Conservation (phyloP, 2,113 vertebrate species). For the Ameiurus melas region DNA sequence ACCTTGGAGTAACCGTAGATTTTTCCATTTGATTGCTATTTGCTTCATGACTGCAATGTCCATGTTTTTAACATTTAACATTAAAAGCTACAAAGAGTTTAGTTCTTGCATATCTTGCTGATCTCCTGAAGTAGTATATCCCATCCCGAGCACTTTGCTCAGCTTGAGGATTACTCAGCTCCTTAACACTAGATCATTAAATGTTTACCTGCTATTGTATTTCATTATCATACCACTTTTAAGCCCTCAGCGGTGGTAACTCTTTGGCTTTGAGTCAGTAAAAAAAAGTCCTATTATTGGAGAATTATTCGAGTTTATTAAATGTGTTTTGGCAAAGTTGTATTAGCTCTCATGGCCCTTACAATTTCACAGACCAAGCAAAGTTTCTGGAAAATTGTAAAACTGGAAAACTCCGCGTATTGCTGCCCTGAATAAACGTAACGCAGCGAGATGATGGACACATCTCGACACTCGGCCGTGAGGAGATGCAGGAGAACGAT, state of each 20-base stretch:
- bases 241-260: neutral
- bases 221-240: neutral
- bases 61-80: neutral
- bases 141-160: neutral
- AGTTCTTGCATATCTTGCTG: neutral
- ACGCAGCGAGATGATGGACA: neutral
- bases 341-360: neutral
- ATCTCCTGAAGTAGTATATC: neutral
- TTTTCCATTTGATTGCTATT: neutral
- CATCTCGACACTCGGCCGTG: conserved; percentile 2
- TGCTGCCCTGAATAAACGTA: neutral
- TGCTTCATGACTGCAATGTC: neutral
- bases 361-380: neutral
- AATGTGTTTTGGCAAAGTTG: neutral
- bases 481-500: conserved; percentile 63
- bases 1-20: neutral
- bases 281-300: neutral
- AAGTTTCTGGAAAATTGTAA: neutral
- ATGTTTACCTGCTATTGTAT: neutral
- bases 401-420: no score
- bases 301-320: neutral
- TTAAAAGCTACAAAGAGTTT: neutral
- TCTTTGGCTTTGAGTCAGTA: neutral
- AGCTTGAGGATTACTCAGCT: neutral
- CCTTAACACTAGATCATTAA: neutral